Conservation (phyloP, 2,113 vertebrate genomes). For the Etia nguti region DNA sequence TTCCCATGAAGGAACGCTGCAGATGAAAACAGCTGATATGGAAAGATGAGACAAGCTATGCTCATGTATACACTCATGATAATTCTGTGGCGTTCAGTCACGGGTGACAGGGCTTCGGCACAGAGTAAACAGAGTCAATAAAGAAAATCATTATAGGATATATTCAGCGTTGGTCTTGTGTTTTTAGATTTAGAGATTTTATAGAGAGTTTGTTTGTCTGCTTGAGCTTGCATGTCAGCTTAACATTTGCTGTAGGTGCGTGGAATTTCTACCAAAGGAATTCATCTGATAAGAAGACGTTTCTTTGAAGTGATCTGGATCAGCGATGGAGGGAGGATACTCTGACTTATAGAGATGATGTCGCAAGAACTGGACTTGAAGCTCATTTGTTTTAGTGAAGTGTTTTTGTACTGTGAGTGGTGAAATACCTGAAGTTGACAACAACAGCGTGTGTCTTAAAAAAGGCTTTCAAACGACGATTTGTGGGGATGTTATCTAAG, state of each 20-base stretch:
- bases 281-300: neutral
- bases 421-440: neutral
- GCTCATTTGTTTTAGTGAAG: neutral
- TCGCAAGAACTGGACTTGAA: neutral
- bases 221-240: neutral
- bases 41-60: neutral
- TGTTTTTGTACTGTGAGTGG: neutral
- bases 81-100: neutral
- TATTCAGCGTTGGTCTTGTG: neutral
- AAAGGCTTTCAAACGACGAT: neutral
- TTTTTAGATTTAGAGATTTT: neutral
- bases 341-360: fast-evolving
- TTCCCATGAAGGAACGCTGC: constrained; percentile 5
- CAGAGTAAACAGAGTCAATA: neutral
- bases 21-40: constrained; percentile 22
- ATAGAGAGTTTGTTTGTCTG: neutral
- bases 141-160: neutral
- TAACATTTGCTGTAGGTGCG: neutral
- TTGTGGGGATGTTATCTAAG: neutral
- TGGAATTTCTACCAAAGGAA: neutral
- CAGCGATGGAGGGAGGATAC: neutral
- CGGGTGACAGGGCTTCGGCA: neutral
- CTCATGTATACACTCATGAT: neutral
- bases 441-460: fast-evolving
- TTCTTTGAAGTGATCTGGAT: neutral